Percentiles rank a stretch among this genome's conserved stretches.
phyloP scores from a whole-genome alignment of 2,888 invertebrate genomes.

The Noctua fimbriata region DNA sequence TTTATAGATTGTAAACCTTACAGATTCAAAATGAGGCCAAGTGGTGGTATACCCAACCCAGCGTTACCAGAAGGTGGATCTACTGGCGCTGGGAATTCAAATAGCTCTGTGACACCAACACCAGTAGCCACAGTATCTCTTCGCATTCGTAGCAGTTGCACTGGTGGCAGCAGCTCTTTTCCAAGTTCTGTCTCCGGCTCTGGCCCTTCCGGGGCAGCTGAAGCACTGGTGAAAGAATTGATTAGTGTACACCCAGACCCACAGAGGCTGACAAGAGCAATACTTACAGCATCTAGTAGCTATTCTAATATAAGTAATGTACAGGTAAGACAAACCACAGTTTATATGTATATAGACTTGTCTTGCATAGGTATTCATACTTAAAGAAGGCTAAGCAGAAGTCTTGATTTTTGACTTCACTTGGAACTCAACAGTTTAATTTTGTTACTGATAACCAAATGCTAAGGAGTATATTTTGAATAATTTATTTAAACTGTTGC shows the following conservation, averaged over 20 bases:
- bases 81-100: slow-evolving; percentile 82
- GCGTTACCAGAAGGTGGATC: slow-evolving; percentile 88
- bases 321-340: slow-evolving; percentile 76
- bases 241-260: slow-evolving; percentile 87
- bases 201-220: slow-evolving; percentile 83
- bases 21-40: slow-evolving; percentile 90
- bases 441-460: background rate
- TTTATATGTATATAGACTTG: background rate
- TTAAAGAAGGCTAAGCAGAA: background rate
- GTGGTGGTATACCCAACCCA: slow-evolving; percentile 85
- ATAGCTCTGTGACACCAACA: slow-evolving; percentile 72
- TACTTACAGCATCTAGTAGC: slow-evolving; percentile 89
- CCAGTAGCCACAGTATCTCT: slow-evolving; percentile 79
- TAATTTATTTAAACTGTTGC: slow-evolving; percentile 26
- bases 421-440: background rate
- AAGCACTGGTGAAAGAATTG: slow-evolving; percentile 84
- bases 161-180: slow-evolving; percentile 82
- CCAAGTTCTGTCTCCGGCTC: slow-evolving; percentile 80
- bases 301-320: slow-evolving; percentile 85
- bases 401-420: background rate
- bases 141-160: slow-evolving; percentile 81
- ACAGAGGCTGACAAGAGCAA: slow-evolving; percentile 88
- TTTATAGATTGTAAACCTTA: slow-evolving; percentile 33
- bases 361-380: background rate
- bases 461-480: background rate